Base-by-base conservation (phyloP, 1,140 invertebrate species). In the Papilio helenus region DNA sequence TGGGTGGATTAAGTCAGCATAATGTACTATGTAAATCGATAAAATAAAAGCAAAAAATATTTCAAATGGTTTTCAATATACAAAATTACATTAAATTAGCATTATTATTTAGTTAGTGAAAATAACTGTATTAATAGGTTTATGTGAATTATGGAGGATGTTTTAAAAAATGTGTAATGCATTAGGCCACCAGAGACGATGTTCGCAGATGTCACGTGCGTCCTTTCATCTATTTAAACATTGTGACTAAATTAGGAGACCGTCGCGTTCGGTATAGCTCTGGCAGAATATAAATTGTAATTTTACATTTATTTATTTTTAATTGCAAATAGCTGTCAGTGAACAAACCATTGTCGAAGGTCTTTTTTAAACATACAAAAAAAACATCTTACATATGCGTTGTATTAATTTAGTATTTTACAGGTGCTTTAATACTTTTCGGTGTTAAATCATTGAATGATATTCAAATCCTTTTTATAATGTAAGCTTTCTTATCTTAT, bases 111-210 rank as follows among this genome's bases (percentile, higher is more conserved):
- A 58, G 8, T 58, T 23, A 58, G 55, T 58, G 55, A 20, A 58
- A 20, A 7, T 20, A 58, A 55, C n/a, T 8, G 2, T 20, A 58
- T 23, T 7, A 4, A 4, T 34, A 34, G 55, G n/a, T 20, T 20
- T 9, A 58, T 34, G 3, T 34, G 34, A 34, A 34, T 3, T 4
- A 34, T 2, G 5, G 9, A 10, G 20, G 12, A 29, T 29, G 26
- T 26, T 65, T 26, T 29, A 34, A 65, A 68, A 68, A 61, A 61
- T 12, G 5, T 20, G 9, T 12, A 23, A 68, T 68, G 61, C 16
- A 26, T 68, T 34, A 68, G 61, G 26, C 61, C 61, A 68, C 61
- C 61, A 26, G 61, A 68, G 23, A 68, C 61, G 61, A 34, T 26
- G 20, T 68, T 29, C 9, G 61, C 61, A 29, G 12, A 68, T 68